Evolutionary conservation across 53 echinoderm and acorn worm genomes (phyloP), one percentile per base, ranked within the genome.

Genomic region (Patiria pectinifera): DNA sequence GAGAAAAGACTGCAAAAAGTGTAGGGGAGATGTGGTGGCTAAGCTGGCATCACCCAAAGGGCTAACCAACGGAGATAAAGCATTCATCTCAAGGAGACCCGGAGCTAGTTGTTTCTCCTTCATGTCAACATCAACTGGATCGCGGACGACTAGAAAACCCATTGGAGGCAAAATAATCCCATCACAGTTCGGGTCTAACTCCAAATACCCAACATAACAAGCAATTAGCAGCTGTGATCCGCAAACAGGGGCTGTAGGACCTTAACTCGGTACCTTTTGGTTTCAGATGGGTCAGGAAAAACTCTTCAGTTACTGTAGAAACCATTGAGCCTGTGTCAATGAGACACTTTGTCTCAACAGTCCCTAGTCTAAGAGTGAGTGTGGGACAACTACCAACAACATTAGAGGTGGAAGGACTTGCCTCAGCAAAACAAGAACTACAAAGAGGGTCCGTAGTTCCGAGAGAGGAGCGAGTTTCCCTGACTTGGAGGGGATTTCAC

Each of bases 401-500:
- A n/a, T n/a, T n/a, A 23, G 24, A 72, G 69, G 5, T 69, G 7
- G 24, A 24, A 72, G n/a, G 7, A n/a, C 3, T 24, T 4, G n/a
- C 23, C 8, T 72, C 23, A 72, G 23, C 72, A 72, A 3, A 19
- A 24, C 3, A 72, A 72, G 3, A 3, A 72, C 24, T 72, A 80
- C 16, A 80, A 80, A 16, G 19, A n/a, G 82, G 82, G 82, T 82
- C 82, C 22, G 12, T 58, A 12, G 18, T 2, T 58, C 82, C 2
- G 82, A 53, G 82, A 82, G 82, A 82, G 82, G 59, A 22, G 45
- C 10, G 53, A 82, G 82, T 82, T 80, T 82, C 47, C 59, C 82
- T 58, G 82, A 21, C 21, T 2, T 19, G 82, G n/a, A 53, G 14
- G 53, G n/a, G 15, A 4, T 53, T n/a, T 82, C 2, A 3, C 46